Evolutionary conservation across 2,797 vertebrate species (phyloP), one percentile per base, ranked within the genome.

Genomic region (Anisognathus igniventris): DNA sequence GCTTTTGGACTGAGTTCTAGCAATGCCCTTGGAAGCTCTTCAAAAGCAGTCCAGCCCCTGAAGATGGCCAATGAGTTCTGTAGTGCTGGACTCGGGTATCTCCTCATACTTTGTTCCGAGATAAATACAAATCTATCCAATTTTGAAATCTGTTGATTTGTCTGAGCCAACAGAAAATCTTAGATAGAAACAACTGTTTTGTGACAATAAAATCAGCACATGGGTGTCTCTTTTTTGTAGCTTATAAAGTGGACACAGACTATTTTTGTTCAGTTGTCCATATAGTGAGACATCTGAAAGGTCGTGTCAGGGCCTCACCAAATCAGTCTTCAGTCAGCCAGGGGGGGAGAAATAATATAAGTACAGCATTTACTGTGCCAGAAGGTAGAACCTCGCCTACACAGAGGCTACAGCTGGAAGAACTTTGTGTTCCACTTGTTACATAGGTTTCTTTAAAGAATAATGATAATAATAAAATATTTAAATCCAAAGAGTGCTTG

Each of bases 341-440:
- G 61, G 28, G 33, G 18, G n/a, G 39, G 25, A 84, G 22, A 35
- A 30, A 33, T 16, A 35, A 10, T 5, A 0, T 7, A 75, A 54
- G 35, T 19, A 9, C 17, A 35, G 35, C 51, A 50, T 53, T 74
- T 65, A 42, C 42, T 35, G 42, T 27, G 44, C 25, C 54, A 37
- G 76, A 35, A 73, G 45, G 44, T 21, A 37, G 62, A 84, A 37
- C 47, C 51, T 67, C 10, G 10, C 11, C 14, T 31, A 24, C 0
- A 2, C 18, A 7, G 22, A 48, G 37, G 40, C n/a, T 82, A 17
- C 47, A 39, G 35, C 44, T 58, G 53, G 28, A 70, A 88, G 44
- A 71, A 80, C 45, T 56, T 86, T 56, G 65, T 57, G 27, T 88
- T 76, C 71, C 53, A 22, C 64, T 90, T 86, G 61, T 71, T 61